Evolutionary conservation across 2,797 vertebrate genomes (phyloP).

Genomic region (Sternotherus odoratus): DNA sequence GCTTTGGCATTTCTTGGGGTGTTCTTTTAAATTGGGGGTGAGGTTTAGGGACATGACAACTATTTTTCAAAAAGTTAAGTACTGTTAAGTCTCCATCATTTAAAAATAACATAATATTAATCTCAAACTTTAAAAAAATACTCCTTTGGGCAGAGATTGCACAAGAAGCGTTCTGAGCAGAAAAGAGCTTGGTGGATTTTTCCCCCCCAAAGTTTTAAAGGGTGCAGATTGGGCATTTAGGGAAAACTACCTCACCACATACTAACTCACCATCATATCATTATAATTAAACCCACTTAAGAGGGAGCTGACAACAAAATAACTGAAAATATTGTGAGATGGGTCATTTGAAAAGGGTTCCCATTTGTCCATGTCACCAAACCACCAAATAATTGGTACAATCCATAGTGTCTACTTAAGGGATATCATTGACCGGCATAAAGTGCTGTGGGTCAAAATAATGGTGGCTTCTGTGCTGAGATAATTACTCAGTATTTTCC

Average conservation of each 20-base stretch:
- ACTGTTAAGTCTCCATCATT: not conserved
- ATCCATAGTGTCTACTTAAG: not conserved
- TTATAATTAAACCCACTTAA: not conserved
- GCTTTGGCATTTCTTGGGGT: not conserved
- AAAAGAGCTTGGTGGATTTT: not conserved
- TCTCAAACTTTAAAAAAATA: not conserved
- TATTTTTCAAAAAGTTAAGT: not conserved
- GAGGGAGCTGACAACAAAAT: not conserved
- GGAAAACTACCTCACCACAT: not conserved
- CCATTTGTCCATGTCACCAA: not conserved
- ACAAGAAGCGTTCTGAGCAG: not conserved
- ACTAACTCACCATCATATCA: not conserved
- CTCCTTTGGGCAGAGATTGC: not conserved
- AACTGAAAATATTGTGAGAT: not conserved
- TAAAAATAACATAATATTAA: not conserved
- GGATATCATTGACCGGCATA: not conserved
- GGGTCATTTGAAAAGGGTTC: not conserved
- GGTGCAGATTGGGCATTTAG: accelerated
- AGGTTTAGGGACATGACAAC: not conserved
- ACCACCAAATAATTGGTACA: not conserved
- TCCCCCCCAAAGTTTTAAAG: not conserved
- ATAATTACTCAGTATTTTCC: not conserved
- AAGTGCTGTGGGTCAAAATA: not conserved
- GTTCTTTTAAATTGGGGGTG: not conserved
- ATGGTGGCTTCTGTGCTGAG: not conserved